Evolutionary conservation across 2,888 invertebrate genomes (phyloP), one percentile per base, ranked within the genome.

Genomic region (Lasioglossum vierecki): DNA sequence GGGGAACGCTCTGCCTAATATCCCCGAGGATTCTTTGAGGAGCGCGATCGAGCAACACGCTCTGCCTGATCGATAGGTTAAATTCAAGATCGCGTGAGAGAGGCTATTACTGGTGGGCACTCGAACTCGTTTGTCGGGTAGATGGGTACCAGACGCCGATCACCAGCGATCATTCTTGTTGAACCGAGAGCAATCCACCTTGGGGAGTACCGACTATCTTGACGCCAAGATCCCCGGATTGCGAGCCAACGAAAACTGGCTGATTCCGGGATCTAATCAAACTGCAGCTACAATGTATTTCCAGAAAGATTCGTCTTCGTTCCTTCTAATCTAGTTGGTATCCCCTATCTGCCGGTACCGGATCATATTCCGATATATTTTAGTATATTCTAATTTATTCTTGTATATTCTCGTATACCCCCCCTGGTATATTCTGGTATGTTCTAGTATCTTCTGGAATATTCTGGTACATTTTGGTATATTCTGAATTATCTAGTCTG

Each of bases 31-130:
- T 83, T 72, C 84, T 72, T 60, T 44, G 26, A 66, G 63, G 81
- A n/a, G 39, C 74, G 73, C 82, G 88, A 89, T 85, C 86, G 84
- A 85, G 79, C 80, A 73, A 53, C 86, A 60, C 79, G 78, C 79
- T 35, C 74, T 53, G 68, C 41, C 86, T 86, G 89, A 89, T 89
- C 89, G 89, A 89, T 89, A 84, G 85, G 76, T 88, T 84, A 86
- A 88, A 89, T 89, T 89, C 80, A 82, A 86, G 89, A 89, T 88
- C 89, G 88, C 89, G 89, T 85, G 89, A 89, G 89, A 88, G 86
- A 80, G 88, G 86, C 84, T 83, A 89, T 89, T 88, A 88, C 75
- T 63, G 80, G 57, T 63, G 75, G 88, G 74, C 80, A 79, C 86
- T 86, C 82, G 60, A 73, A 35, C 82, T 81, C 79, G 70, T 81